Conservation (phyloP, 2,113 vertebrate genomes). For the Egretta garzetta region DNA sequence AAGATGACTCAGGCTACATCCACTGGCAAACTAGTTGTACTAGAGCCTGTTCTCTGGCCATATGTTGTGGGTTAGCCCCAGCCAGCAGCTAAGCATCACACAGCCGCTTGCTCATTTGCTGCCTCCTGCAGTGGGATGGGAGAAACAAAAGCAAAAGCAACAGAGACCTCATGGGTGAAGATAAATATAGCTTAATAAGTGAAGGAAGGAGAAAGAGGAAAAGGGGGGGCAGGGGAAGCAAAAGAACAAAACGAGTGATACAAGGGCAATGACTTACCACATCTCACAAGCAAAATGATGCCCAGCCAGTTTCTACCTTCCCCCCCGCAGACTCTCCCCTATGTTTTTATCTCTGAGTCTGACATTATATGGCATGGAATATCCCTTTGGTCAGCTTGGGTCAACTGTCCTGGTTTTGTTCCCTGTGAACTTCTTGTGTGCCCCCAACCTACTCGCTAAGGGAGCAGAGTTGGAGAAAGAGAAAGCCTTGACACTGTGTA, state of each 20-base stretch:
- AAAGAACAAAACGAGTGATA: neutral
- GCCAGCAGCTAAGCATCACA: neutral
- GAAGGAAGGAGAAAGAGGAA: neutral
- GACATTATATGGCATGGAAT: neutral
- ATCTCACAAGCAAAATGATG: neutral
- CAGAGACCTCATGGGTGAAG: neutral
- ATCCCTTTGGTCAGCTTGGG: neutral
- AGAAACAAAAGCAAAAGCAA: neutral
- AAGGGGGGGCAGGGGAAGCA: neutral
- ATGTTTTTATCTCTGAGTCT: neutral
- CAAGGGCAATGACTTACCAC: neutral
- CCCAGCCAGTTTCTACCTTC: neutral
- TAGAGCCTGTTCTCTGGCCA: neutral
- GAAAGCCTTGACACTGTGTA: neutral
- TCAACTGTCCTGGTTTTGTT: neutral
- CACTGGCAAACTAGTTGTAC: neutral
- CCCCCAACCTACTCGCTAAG: neutral
- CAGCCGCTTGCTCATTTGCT: neutral
- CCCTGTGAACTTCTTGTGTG: rapidly evolving
- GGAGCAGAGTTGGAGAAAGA: neutral
- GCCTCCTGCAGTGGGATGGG: neutral
- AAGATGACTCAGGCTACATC: neutral
- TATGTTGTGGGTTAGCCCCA: neutral
- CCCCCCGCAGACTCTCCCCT: rapidly evolving
- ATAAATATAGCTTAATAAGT: neutral